These are phyloP conservation scores for Chaetura pelagica DNA, from an alignment of 2,113 vertebrate genomes.

Conservation along the genomic window DNA sequence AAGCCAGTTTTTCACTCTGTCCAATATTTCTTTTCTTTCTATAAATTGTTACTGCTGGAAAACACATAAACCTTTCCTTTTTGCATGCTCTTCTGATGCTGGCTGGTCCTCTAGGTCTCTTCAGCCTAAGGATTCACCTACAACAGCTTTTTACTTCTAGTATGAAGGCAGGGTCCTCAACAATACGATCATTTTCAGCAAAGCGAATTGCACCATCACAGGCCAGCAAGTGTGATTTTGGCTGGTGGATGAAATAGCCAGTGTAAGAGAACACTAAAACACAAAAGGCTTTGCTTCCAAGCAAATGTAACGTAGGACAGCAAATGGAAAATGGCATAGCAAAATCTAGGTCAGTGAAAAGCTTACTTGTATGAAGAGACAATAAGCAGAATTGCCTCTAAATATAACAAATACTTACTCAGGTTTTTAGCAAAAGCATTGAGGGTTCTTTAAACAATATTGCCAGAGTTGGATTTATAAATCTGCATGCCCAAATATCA, in stretches of 20 bases:
- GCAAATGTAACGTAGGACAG: not conserved
- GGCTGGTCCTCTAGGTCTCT: not conserved
- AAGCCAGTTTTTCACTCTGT: not conserved
- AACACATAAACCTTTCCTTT: not conserved
- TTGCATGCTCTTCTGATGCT: not conserved
- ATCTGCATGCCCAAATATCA: not conserved
- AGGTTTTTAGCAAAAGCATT: conserved; percentile 1
- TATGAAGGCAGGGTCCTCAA: not conserved
- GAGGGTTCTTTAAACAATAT: conserved; percentile 10
- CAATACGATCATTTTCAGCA: rapidly evolving
- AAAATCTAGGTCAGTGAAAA: conserved; percentile 64
- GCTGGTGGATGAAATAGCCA: not conserved
- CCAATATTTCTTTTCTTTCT: not conserved
- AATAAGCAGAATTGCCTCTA: conserved; percentile 54
- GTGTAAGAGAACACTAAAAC: not conserved
- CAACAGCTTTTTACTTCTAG: not conserved
- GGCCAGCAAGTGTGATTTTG: not conserved
- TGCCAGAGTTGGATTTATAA: not conserved
- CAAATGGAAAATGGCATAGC: conserved; percentile 43
- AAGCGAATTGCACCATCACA: not conserved
- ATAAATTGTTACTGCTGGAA: not conserved
- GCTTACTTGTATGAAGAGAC: conserved; percentile 18
- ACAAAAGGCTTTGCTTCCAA: conserved; percentile 33
- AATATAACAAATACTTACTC: conserved; percentile 61
- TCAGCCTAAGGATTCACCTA: not conserved